A percentile compares a stretch with the other conserved stretches of the same genome.
phyloP scores from a whole-genome alignment of 2,113 vertebrate species.

The Gallinago undulata region DNA sequence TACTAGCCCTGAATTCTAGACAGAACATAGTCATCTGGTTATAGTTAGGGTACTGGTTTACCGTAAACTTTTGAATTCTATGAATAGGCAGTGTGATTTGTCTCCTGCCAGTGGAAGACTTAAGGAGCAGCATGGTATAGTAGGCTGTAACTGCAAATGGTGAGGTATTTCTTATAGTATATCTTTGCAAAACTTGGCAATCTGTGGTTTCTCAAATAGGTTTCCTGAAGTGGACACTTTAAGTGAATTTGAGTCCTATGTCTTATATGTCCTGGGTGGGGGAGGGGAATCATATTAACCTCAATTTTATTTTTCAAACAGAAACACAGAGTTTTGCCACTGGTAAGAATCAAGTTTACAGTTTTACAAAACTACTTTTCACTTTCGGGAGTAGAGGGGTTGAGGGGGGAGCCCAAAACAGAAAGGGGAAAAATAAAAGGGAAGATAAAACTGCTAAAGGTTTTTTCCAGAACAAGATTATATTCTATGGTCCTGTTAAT shows the following conservation, averaged over 20 bases:
- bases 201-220: neutral
- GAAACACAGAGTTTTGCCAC: neutral
- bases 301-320: neutral
- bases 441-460: neutral
- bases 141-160: neutral
- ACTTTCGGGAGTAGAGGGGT: accelerated
- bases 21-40: neutral
- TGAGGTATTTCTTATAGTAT: neutral
- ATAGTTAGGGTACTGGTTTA: neutral
- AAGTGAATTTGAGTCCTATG: neutral
- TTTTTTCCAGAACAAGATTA: neutral
- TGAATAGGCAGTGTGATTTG: neutral
- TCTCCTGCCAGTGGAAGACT: neutral
- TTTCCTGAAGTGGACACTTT: neutral
- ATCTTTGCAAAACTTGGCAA: neutral
- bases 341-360: neutral
- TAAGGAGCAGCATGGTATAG: neutral
- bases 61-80: neutral
- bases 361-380: neutral
- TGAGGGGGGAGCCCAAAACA: neutral
- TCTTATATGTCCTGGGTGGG: neutral
- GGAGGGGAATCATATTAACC: neutral
- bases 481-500: neutral
- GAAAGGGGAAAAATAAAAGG: neutral
- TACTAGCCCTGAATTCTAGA: neutral